These are phyloP conservation scores for Heptranchias perlo DNA, from an alignment of 2,113 vertebrate genomes.

Conservation along the genomic window DNA sequence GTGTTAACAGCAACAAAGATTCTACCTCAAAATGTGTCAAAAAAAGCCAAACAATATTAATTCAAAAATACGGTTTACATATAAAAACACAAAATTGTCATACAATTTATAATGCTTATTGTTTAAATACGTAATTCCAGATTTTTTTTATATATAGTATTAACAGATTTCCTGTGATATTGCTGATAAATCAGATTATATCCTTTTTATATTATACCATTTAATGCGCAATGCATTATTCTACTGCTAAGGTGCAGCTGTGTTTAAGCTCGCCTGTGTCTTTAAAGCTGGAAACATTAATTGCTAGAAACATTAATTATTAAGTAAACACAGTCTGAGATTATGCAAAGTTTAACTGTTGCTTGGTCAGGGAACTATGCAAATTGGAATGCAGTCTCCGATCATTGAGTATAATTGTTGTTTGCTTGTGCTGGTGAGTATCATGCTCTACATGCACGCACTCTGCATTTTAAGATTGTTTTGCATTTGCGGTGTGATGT, in stretches of 20 bases:
- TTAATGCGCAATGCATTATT: background rate
- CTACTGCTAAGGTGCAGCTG: background rate
- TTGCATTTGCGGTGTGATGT: background rate
- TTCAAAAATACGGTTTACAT: background rate
- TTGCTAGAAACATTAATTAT: background rate
- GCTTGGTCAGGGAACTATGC: background rate
- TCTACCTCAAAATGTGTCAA: background rate
- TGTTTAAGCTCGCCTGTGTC: background rate
- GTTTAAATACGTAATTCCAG: background rate
- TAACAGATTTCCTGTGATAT: background rate
- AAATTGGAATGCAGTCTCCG: background rate
- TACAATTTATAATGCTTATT: background rate
- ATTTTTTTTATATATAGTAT: background rate
- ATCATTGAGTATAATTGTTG: background rate
- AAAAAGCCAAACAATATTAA: background rate
- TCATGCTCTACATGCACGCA: background rate
- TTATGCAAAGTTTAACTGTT: background rate
- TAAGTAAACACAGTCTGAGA: background rate
- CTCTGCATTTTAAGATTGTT: background rate
- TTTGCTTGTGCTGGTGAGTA: background rate
- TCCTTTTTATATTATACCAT: background rate
- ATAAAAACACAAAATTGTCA: background rate
- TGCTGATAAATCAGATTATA: background rate
- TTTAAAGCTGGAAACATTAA: background rate
- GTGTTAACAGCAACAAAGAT: background rate